These are phyloP conservation scores for Biston stratarius DNA, from an alignment of 2,888 invertebrate species.

Conservation along the genomic window DNA sequence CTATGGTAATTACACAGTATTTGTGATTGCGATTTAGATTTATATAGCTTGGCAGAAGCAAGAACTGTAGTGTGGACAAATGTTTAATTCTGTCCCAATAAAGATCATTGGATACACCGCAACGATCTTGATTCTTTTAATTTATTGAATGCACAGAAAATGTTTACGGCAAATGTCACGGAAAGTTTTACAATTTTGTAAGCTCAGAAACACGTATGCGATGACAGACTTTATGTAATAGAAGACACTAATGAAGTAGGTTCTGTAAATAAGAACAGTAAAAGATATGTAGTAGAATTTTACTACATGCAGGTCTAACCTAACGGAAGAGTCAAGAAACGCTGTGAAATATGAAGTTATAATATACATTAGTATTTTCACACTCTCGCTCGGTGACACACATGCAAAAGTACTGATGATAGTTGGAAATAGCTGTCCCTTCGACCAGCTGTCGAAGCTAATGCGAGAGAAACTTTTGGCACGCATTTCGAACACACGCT, in stretches of 20 bases:
- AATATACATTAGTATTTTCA: constrained; percentile 15
- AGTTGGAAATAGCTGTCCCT: constrained; percentile 66
- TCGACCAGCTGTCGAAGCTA: constrained; percentile 60
- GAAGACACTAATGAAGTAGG: not conserved
- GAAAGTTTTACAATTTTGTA: constrained; percentile 4
- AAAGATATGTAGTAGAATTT: not conserved
- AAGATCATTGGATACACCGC: constrained; percentile 29
- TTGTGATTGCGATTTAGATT: constrained; percentile 25
- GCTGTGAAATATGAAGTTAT: not conserved
- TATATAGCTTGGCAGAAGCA: constrained; percentile 27
- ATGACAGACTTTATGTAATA: constrained; percentile 1
- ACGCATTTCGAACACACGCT: constrained; percentile 56
- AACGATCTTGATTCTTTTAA: constrained; percentile 22
- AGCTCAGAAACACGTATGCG: no score
- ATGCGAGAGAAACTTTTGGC: constrained; percentile 67
- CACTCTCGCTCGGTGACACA: constrained; percentile 23
- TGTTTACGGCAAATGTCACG: constrained; percentile 8
- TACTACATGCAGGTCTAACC: not conserved
- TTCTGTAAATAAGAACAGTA: not conserved
- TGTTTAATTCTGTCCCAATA: constrained; percentile 28
- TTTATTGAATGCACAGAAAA: constrained; percentile 22
- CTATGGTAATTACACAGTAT: constrained; percentile 8
- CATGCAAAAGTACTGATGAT: constrained; percentile 41
- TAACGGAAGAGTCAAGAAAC: not conserved
- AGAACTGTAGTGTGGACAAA: constrained; percentile 15